A percentile compares a stretch with the other conserved stretches of the same genome.
Conservation (phyloP, 1,140 invertebrate genomes). For the Zaprionus kolodkinae region DNA sequence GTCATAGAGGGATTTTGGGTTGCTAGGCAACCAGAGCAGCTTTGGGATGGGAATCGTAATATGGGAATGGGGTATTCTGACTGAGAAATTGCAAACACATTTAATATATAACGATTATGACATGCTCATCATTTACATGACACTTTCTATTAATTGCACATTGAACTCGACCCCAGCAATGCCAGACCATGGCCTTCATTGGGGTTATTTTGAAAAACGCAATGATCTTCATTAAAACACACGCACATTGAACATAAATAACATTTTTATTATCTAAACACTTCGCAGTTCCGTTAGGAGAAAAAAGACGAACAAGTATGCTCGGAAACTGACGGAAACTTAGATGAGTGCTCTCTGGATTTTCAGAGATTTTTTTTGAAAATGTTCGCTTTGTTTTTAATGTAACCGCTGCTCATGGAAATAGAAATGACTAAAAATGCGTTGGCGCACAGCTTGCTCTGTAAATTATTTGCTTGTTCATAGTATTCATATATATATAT, state of each 20-base stretch:
- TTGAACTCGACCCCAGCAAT: constrained; percentile 76
- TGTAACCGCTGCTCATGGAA: constrained; percentile 39
- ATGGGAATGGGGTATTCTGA: not conserved
- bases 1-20: constrained; percentile 9
- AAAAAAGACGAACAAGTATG: constrained; percentile 10
- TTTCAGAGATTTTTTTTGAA: not conserved
- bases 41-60: not conserved
- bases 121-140: constrained; percentile 39
- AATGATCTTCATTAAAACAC: constrained; percentile 57
- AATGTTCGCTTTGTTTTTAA: not conserved
- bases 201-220: constrained; percentile 31
- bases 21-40: not conserved
- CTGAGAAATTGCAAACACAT: not conserved
- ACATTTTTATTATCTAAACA: constrained; percentile 50
- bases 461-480: constrained; percentile 23
- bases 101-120: not conserved
- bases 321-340: constrained; percentile 12
- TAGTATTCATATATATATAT: not conserved
- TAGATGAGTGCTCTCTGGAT: constrained; percentile 15
- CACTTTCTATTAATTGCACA: constrained; percentile 46
- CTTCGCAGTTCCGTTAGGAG: constrained; percentile 30
- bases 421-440: constrained; percentile 21
- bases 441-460: constrained; percentile 16
- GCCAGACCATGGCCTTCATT: constrained; percentile 67
- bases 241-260: constrained; percentile 30